phyloP scores from a whole-genome alignment of 2,113 vertebrate genomes.

The Pogona vitticeps region DNA sequence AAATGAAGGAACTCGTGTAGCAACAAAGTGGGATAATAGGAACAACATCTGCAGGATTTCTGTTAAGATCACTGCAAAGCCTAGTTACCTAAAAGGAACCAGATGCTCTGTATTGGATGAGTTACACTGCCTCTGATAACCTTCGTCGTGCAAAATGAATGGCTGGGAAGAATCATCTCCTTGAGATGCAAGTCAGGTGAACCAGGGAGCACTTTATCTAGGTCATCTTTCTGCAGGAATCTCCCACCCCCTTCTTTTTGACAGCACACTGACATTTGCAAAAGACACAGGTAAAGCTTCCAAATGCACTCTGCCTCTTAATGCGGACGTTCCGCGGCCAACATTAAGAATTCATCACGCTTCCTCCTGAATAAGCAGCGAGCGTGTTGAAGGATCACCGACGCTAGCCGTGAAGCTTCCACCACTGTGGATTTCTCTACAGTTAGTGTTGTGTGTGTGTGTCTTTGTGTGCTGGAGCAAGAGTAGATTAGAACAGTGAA shows the following conservation, averaged over 20 bases:
- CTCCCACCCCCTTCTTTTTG: not conserved
- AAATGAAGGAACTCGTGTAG: no score
- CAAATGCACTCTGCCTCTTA: not conserved
- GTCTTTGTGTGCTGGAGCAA: no score
- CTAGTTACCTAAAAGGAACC: not conserved
- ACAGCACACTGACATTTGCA: not conserved
- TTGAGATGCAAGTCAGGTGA: not conserved
- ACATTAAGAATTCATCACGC: constrained; percentile 28
- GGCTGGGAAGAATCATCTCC: not conserved
- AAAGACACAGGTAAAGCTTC: not conserved
- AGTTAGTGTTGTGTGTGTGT: not conserved
- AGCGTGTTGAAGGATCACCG: not conserved
- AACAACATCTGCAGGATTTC: no score
- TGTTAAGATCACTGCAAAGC: no score
- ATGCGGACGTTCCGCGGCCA: not conserved
- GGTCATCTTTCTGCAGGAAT: not conserved
- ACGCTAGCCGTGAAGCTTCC: accelerated
- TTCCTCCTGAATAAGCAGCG: not conserved
- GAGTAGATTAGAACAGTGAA: no score
- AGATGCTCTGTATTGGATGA: not conserved
- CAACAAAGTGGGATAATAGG: no score
- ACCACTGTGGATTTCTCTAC: not conserved
- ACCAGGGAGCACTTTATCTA: not conserved
- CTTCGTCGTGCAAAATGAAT: not conserved
- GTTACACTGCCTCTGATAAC: not conserved